Evolutionary conservation across 2,888 invertebrate species (phyloP).

Genomic region (Parnassius smintheus): DNA sequence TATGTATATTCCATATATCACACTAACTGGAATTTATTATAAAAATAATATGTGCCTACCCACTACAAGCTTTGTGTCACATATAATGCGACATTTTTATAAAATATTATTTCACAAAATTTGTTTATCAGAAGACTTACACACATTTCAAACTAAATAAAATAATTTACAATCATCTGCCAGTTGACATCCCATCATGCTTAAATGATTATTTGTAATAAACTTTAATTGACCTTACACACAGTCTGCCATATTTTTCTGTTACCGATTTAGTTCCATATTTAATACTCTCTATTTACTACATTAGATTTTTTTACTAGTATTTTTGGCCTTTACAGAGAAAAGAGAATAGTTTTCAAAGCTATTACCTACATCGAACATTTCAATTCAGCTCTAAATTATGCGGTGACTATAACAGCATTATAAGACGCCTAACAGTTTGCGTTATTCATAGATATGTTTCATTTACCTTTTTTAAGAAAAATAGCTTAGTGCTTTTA

Average conservation of each 20-base stretch:
- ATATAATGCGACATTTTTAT: no score
- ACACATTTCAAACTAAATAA: no score
- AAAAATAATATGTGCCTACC: no score
- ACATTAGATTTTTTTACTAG: slow-evolving; percentile 42
- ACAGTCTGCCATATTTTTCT: slow-evolving; percentile 43
- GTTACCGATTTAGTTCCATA: slow-evolving; percentile 44
- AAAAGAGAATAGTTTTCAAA: slow-evolving; percentile 28
- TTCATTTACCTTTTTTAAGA: slow-evolving; percentile 45
- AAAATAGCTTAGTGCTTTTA: slow-evolving; percentile 50
- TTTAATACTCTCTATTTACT: slow-evolving; percentile 51
- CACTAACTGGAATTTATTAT: no score
- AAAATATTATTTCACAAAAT: no score
- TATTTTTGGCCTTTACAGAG: slow-evolving; percentile 54
- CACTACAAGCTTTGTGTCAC: no score
- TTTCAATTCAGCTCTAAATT: slow-evolving; percentile 22
- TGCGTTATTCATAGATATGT: slow-evolving; percentile 48
- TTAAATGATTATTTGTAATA: slow-evolving; percentile 2
- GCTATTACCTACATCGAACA: slow-evolving; percentile 13
- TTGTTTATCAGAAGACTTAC: no score
- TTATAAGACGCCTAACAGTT: slow-evolving; percentile 24
- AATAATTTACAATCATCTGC: no score
- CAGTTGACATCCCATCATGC: no score
- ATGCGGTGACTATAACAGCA: slow-evolving; percentile 3
- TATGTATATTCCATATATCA: no score
- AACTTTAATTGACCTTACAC: slow-evolving; percentile 57